Evolutionary conservation across 1,140 invertebrate species (phyloP).

Genomic region (Periplaneta americana): DNA sequence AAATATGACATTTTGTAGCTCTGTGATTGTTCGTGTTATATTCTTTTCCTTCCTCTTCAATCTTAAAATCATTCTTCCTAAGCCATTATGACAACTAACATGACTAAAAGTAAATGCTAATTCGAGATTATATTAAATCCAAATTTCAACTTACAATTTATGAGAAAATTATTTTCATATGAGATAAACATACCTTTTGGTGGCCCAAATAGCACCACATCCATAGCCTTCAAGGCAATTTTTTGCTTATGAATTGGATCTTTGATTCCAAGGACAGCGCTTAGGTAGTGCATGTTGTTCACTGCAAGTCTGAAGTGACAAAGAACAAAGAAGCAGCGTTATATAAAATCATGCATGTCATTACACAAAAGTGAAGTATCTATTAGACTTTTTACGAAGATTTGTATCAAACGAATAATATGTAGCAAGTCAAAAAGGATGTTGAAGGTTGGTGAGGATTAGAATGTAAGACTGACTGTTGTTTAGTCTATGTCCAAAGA

Average conservation of each 20-base stretch:
- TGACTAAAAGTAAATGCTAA: no score
- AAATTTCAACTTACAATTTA: no score
- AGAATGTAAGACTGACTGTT: no score
- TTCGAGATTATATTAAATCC: no score
- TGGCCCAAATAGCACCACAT: constrained; percentile 93
- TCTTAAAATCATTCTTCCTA: no score
- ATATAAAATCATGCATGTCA: not conserved
- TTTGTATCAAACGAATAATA: not conserved
- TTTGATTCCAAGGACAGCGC: constrained; percentile 86
- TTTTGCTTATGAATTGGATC: constrained; percentile 96
- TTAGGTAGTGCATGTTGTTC: constrained; percentile 84
- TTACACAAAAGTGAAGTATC: not conserved
- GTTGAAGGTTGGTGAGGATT: no score
- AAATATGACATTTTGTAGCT: no score
- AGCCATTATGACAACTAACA: no score
- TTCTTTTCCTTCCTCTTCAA: no score
- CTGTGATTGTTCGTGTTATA: no score
- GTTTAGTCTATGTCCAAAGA: no score
- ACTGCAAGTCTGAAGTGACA: constrained; percentile 71
- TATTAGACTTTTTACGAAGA: not conserved
- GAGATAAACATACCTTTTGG: constrained; percentile 77
- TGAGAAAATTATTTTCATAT: no score
- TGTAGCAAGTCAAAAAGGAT: not conserved
- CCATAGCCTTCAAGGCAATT: constrained; percentile 93
- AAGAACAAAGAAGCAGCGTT: constrained; percentile 3